Evolutionary conservation across 2,797 vertebrate species (phyloP), one percentile per base, ranked within the genome.

Genomic region (Mastacembelus armatus): DNA sequence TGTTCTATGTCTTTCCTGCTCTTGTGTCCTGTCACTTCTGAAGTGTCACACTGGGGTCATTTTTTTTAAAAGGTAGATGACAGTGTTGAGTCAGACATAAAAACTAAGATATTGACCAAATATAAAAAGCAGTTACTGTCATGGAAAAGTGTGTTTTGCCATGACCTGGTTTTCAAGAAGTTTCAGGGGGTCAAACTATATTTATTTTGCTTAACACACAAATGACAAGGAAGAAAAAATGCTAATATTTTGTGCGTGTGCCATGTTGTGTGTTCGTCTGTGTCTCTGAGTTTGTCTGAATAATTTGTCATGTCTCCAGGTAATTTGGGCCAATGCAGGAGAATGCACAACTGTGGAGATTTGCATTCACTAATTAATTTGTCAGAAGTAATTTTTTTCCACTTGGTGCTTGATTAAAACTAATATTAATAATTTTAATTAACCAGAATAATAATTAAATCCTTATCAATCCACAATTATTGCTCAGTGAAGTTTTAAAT

Each of bases 301-400:
- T 85, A 85, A 89, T 85, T 80, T 71, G 61, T 73, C 73, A 52
- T 88, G 84, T 88, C 90, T 92, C 87, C 86, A 89, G 90, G 90
- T 93, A 90, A 92, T 90, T 88, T 52, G 68, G 82, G 76, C 83
- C 83, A 86, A 61, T 77, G 55, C 78, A 54, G 70, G 85, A 86
- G 84, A 77, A 89, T 81, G 83, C 85, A 65, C 80, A 83, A 86
- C 75, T 76, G 80, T 52, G 24, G 58, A 87, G 86, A 94, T 94
- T 94, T 92, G 90, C 90, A 90, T 92, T 88, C 70, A 71, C 88
- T 94, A 93, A 94, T 94, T 94, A 93, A 93, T 92, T 91, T 88
- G 88, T 92, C 88, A 87, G 83, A 88, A 91, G 78, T 81, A 66
- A 69, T 88, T 85, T 85, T 86, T 77, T 81, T 83, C 59, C 59